phyloP scores from a whole-genome alignment of 2,113 vertebrate species.

The Chiloscyllium plagiosum region DNA sequence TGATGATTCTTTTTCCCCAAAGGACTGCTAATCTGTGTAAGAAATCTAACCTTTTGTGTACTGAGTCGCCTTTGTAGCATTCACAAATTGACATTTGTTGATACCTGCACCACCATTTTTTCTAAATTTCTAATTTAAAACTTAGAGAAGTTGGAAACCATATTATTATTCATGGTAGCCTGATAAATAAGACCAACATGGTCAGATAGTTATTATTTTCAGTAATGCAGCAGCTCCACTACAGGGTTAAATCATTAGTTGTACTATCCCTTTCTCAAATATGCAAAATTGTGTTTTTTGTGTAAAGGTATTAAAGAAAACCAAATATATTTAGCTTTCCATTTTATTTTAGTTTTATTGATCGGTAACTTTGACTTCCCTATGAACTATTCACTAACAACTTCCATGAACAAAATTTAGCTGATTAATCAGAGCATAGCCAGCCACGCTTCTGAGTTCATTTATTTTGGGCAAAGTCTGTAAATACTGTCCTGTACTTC shows the following conservation, averaged over 20 bases:
- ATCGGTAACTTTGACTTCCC: background rate
- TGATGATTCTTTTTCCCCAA: background rate
- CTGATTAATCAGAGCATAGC: background rate
- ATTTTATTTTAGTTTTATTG: background rate
- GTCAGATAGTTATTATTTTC: background rate
- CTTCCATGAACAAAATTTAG: background rate
- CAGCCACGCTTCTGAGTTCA: background rate
- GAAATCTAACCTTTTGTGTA: conserved; percentile 18
- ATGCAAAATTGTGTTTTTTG: background rate
- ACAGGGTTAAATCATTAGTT: background rate
- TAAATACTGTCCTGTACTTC: conserved; percentile 25
- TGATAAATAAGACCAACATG: background rate
- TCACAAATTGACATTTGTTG: conserved; percentile 7
- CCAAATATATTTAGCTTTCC: background rate
- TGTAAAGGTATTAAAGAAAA: conserved; percentile 5
- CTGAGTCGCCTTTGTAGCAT: conserved; percentile 21
- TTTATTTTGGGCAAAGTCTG: background rate
- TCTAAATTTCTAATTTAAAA: conserved; percentile 14
- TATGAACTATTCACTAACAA: background rate
- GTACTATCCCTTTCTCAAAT: background rate
- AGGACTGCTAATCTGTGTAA: conserved; percentile 15
- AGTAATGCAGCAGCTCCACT: background rate
- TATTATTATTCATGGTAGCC: background rate
- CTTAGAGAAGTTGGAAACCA: background rate
- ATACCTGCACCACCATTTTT: background rate